Percentiles rank a stretch among this genome's conserved stretches.
These are phyloP conservation scores for Spilosoma lubricipeda DNA, from an alignment of 2,888 invertebrate genomes.

Conservation along the genomic window DNA sequence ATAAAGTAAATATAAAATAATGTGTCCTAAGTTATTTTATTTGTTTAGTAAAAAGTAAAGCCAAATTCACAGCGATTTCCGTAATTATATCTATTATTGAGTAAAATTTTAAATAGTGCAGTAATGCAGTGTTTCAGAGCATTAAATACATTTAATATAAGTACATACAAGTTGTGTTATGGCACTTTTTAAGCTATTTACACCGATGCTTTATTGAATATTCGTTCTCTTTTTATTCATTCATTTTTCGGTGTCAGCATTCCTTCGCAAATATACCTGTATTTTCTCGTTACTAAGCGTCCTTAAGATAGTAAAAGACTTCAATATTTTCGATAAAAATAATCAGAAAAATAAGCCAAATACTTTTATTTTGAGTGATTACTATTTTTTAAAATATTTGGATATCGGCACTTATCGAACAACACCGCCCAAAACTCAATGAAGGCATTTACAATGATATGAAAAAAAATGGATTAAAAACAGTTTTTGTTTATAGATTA, in stretches of 20 bases:
- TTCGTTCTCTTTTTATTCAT: background rate
- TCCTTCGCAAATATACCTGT: too few relatives aligned
- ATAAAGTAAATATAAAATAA: slow-evolving; percentile 9
- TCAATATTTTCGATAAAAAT: background rate
- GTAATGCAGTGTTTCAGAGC: slow-evolving; percentile 45
- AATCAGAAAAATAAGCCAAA: too few relatives aligned
- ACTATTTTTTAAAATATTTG: background rate
- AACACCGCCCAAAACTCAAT: background rate
- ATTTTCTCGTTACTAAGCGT: too few relatives aligned
- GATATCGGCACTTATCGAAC: background rate
- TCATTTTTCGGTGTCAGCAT: background rate
- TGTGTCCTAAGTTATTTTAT: slow-evolving; percentile 24
- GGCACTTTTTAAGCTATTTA: slow-evolving; percentile 42
- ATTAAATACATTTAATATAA: slow-evolving; percentile 27
- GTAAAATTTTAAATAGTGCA: slow-evolving; percentile 48
- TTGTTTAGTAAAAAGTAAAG: slow-evolving; percentile 41
- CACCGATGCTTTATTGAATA: background rate
- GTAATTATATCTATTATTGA: slow-evolving; percentile 23
- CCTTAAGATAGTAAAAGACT: too few relatives aligned
- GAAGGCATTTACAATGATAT: background rate
- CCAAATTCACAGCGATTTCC: slow-evolving; percentile 49
- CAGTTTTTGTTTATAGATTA: too few relatives aligned
- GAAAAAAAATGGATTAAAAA: too few relatives aligned
- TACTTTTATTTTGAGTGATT: slow-evolving; percentile 12
- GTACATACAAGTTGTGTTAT: slow-evolving; percentile 42